phyloP scores from a whole-genome alignment of 2,113 vertebrate genomes.

The Saimiri boliviensis region DNA sequence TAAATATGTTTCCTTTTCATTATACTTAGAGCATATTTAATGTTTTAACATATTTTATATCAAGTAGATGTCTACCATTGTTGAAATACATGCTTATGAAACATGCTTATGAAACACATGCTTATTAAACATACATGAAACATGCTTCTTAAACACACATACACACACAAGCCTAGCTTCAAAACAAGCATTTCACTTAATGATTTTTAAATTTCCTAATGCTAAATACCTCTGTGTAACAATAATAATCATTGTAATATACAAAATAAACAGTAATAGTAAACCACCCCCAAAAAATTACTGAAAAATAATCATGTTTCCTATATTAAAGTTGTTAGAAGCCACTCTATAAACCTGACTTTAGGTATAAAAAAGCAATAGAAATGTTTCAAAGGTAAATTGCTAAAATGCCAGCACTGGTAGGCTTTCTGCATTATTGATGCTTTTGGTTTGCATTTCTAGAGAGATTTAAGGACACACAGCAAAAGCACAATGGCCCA shows the following conservation, averaged over 20 bases:
- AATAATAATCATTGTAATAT: constrained; percentile 48
- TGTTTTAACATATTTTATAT: constrained; percentile 82
- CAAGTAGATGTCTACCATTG: constrained; percentile 72
- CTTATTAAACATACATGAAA: no score
- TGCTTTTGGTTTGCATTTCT: constrained; percentile 67
- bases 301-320: constrained; percentile 39
- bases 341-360: constrained; percentile 70
- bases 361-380: constrained; percentile 76
- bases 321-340: constrained; percentile 63
- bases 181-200: constrained; percentile 61
- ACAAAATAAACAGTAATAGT: no score
- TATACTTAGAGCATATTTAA: constrained; percentile 68
- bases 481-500: background rate
- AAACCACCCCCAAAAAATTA: no score
- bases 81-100: constrained; percentile 64
- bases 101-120: constrained; percentile 68
- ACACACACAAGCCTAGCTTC: constrained; percentile 78
- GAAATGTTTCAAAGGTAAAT: constrained; percentile 81
- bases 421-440: constrained; percentile 78
- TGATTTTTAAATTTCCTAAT: constrained; percentile 29
- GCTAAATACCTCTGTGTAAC: background rate
- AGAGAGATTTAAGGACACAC: background rate
- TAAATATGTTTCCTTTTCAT: background rate
- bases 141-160: constrained; percentile 63
- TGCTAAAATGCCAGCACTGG: constrained; percentile 69